Evolutionary conservation across 2,797 vertebrate species (phyloP).

Genomic region (Cyclura pinguis): DNA sequence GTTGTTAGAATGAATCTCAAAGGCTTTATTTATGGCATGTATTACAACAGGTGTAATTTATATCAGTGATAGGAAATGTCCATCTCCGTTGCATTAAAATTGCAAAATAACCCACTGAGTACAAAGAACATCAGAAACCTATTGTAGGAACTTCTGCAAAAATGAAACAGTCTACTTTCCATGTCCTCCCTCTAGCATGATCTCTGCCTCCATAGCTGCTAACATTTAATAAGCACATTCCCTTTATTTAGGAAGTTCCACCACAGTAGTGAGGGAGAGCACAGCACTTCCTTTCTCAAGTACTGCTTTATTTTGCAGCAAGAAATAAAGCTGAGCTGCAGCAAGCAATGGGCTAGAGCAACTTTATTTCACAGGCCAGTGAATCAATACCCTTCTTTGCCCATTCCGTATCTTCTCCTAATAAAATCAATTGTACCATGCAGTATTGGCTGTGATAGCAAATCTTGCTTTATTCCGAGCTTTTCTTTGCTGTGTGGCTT

Average conservation of each 20-base stretch:
- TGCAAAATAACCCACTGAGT: neutral
- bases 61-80: neutral
- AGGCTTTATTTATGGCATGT: neutral
- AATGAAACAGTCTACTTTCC: neutral
- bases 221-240: constrained; percentile 38
- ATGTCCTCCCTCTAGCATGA: fast-evolving
- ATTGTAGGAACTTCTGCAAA: neutral
- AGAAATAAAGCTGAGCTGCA: constrained; percentile 58
- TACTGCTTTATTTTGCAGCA: constrained; percentile 50
- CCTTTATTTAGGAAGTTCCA: constrained; percentile 46
- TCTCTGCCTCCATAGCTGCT: constrained; percentile 15
- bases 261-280: constrained; percentile 29
- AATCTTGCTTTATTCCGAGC: constrained; percentile 51
- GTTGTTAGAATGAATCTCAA: neutral
- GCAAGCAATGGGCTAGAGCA: constrained; percentile 46
- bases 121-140: neutral
- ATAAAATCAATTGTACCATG: constrained; percentile 56
- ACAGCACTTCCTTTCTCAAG: constrained; percentile 54
- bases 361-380: constrained; percentile 65
- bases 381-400: constrained; percentile 62
- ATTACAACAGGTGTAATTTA: constrained; percentile 16
- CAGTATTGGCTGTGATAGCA: constrained; percentile 36
- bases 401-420: constrained; percentile 48
- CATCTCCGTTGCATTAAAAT: neutral
- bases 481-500: constrained; percentile 44